Conservation (phyloP, 1,140 invertebrate species). For the Ditylenchus dipsaci region DNA sequence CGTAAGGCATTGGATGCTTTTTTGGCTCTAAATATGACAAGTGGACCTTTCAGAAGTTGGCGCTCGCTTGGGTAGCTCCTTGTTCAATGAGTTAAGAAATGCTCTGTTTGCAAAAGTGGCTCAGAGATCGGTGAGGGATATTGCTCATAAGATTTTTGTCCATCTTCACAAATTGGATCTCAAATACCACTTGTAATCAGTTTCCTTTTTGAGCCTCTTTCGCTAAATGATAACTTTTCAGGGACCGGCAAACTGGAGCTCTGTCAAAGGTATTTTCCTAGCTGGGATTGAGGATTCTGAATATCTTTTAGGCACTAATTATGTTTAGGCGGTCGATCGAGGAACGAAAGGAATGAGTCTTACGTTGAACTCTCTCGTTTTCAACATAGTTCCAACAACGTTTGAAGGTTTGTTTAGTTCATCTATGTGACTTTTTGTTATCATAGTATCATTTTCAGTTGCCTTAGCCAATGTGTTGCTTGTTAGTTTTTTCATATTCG, state of each 20-base stretch:
- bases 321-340: constrained; percentile 63
- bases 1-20: constrained; percentile 69
- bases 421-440: constrained; percentile 71
- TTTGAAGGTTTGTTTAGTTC: constrained; percentile 84
- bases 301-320: too few relatives aligned
- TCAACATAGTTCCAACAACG: constrained; percentile 91
- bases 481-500: too few relatives aligned
- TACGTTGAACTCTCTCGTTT: constrained; percentile 88
- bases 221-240: too few relatives aligned
- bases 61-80: constrained; percentile 78
- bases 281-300: not conserved
- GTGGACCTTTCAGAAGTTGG: constrained; percentile 68
- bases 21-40: constrained; percentile 61
- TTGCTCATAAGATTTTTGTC: constrained; percentile 91
- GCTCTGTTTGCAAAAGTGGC: constrained; percentile 98
- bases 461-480: constrained; percentile 11
- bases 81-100: constrained; percentile 92
- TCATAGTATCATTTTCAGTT: constrained; percentile 5
- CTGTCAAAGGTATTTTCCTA: constrained; percentile 66
- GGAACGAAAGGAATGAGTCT: constrained; percentile 88
- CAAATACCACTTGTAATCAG: constrained; percentile 75
- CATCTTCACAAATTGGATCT: constrained; percentile 93
- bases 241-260: constrained; percentile 79
- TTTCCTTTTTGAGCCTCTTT: too few relatives aligned
- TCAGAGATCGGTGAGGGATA: constrained; percentile 86